Evolutionary conservation across 2,797 vertebrate species (phyloP).

Genomic region (Argya squamiceps): DNA sequence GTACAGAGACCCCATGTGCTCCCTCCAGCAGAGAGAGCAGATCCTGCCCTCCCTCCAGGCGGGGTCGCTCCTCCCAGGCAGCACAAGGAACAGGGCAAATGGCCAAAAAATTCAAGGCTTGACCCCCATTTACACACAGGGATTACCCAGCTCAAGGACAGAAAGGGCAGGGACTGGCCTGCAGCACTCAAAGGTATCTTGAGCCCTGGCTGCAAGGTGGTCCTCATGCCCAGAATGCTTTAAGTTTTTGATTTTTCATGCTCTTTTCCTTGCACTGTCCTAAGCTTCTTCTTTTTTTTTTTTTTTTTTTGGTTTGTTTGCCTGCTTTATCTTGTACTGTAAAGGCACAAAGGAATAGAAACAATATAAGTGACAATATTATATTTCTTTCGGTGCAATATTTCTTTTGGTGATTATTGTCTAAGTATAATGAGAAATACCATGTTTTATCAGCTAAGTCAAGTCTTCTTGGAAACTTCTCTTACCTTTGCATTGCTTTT

Average conservation of each 20-base stretch:
- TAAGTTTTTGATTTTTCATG: background rate
- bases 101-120: background rate
- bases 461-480: background rate
- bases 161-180: background rate
- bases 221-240: background rate
- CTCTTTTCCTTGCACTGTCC: background rate
- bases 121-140: background rate
- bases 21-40: background rate
- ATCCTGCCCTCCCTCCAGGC: too few species aligned
- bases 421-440: background rate
- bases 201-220: background rate
- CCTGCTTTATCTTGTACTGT: background rate
- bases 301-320: background rate
- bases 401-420: background rate
- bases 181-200: background rate
- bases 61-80: accelerated
- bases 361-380: background rate
- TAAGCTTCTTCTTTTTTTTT: too few species aligned
- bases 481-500: background rate
- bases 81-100: background rate
- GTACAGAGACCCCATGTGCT: background rate
- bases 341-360: background rate
- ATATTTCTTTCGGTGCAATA: background rate
- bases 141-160: too few species aligned
- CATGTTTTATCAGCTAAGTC: background rate